Percentiles rank a stretch among this genome's conserved stretches.
Evolutionary conservation across 2,113 vertebrate species (phyloP).

Genomic region (Ranitomeya imitator): DNA sequence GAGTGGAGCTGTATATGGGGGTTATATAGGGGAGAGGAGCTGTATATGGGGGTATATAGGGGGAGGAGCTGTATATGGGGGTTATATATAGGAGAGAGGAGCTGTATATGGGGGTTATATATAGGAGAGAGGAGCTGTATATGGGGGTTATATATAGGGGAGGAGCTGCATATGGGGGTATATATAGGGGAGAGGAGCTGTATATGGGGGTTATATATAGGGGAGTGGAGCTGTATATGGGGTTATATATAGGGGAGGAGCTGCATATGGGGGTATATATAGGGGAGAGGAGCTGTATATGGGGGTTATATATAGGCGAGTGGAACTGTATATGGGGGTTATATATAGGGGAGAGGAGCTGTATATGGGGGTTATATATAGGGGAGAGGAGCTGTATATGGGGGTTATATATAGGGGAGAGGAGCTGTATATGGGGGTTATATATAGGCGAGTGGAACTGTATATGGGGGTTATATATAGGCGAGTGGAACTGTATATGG

Average conservation of each 20-base stretch:
- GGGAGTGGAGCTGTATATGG: no score
- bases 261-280: background rate
- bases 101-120: no score
- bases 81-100: no score
- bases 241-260: background rate
- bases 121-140: no score
- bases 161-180: no score
- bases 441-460: background rate
- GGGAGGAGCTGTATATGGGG: no score
- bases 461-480: background rate
- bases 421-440: background rate
- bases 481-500: background rate
- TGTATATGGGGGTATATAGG: no score
- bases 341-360: background rate
- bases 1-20: no score
- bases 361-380: background rate
- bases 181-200: no score
- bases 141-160: no score
- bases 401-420: background rate
- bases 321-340: background rate
- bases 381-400: background rate
- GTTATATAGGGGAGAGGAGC: no score
- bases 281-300: background rate
- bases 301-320: background rate
- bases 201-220: no score